A percentile compares a stretch with the other conserved stretches of the same genome.
Evolutionary conservation across 2,888 invertebrate genomes (phyloP).

Genomic region (Emmelina monodactyla): DNA sequence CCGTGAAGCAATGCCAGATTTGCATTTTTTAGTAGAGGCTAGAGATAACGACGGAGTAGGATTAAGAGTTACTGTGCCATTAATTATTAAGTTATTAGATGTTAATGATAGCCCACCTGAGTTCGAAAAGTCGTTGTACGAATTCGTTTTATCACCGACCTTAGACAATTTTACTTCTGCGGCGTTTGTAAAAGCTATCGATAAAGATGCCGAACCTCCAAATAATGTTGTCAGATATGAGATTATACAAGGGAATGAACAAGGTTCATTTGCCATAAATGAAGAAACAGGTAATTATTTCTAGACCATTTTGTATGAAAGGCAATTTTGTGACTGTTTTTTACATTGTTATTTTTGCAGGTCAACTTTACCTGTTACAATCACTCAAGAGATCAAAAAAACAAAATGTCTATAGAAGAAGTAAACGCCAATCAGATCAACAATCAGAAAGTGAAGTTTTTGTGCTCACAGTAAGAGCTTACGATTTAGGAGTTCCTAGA

Average conservation of each 20-base stretch:
- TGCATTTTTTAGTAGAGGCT: slow-evolving; percentile 85
- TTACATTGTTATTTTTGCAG: slow-evolving; percentile 30
- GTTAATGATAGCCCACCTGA: slow-evolving; percentile 88
- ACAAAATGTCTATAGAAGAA: slow-evolving; percentile 39
- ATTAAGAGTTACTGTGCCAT: slow-evolving; percentile 74
- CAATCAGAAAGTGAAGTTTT: slow-evolving; percentile 63
- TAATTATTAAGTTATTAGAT: slow-evolving; percentile 78
- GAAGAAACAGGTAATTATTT: slow-evolving; percentile 71
- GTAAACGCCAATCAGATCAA: slow-evolving; percentile 53
- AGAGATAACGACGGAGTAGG: slow-evolving; percentile 87
- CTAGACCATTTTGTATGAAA: no score
- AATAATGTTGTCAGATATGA: slow-evolving; percentile 88
- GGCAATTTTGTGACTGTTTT: no score
- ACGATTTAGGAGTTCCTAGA: slow-evolving; percentile 85
- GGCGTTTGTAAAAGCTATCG: slow-evolving; percentile 83
- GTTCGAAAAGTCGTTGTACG: slow-evolving; percentile 81
- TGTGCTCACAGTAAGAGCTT: slow-evolving; percentile 78
- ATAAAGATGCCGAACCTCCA: slow-evolving; percentile 83
- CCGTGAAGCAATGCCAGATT: slow-evolving; percentile 79
- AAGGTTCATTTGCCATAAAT: slow-evolving; percentile 77
- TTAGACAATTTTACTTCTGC: slow-evolving; percentile 77
- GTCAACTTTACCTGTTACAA: slow-evolving; percentile 72
- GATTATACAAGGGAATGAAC: slow-evolving; percentile 78
- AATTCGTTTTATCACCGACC: slow-evolving; percentile 80
- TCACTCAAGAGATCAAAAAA: slow-evolving; percentile 47